Percentiles rank a stretch among this genome's conserved stretches.
Evolutionary conservation across 2,797 vertebrate species (phyloP).

Genomic region (Acropternis orthonyx): DNA sequence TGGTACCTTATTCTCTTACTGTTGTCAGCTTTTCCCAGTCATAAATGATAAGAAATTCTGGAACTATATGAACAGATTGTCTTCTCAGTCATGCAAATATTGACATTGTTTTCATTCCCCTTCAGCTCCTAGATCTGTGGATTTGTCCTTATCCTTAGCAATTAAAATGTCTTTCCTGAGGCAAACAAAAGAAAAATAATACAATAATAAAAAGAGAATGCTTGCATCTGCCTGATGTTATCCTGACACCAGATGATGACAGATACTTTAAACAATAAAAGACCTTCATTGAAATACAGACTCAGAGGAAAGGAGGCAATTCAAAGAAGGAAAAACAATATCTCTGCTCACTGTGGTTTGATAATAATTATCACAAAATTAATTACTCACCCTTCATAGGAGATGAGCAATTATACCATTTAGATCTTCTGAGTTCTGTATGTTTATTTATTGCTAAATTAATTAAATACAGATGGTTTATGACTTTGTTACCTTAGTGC

Average conservation of each 20-base stretch:
- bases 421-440: neutral
- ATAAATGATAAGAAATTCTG: neutral
- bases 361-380: conserved; percentile 38
- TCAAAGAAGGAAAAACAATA: neutral
- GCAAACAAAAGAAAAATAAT: conserved; percentile 5
- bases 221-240: neutral
- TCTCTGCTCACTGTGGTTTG: neutral
- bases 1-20: neutral
- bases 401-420: neutral
- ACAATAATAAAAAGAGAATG: neutral
- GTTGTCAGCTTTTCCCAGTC: neutral
- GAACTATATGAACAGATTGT: neutral
- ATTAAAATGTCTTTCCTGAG: neutral
- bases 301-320: neutral
- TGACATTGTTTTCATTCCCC: neutral
- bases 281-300: neutral
- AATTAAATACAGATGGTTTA: conserved; percentile 31
- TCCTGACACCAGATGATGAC: conserved; percentile 25
- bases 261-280: conserved; percentile 37
- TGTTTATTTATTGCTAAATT: conserved; percentile 38
- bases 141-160: neutral
- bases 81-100: neutral
- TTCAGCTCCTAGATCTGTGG: neutral
- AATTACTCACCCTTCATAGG: conserved; percentile 26
- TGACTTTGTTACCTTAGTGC: neutral